Evolutionary conservation across 2,888 invertebrate species (phyloP).

Genomic region (Clunio marinus): DNA sequence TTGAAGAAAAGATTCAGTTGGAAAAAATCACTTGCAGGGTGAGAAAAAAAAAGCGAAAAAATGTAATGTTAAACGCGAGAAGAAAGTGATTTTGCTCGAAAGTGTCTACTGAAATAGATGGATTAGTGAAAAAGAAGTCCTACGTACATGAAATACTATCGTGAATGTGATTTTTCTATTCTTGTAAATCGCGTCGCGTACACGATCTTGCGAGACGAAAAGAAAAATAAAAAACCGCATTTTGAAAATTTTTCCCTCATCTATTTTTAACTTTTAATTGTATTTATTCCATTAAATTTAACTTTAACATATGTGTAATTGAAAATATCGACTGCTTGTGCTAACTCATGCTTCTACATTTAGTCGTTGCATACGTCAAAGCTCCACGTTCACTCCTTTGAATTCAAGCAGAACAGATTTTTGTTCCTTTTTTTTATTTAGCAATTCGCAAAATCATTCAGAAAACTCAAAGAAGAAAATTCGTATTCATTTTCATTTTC

Average conservation of each 20-base stretch:
- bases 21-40: background rate
- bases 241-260: background rate
- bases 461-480: conserved; percentile 16
- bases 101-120: conserved; percentile 27
- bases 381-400: background rate
- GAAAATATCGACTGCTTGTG: conserved; percentile 20
- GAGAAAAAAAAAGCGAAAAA: background rate
- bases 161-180: conserved; percentile 32
- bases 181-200: conserved; percentile 20
- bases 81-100: conserved; percentile 36
- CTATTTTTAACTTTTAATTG: conserved; percentile 38
- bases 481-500: conserved; percentile 27
- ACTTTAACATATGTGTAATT: conserved; percentile 37
- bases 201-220: background rate
- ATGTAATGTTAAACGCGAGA: too few species aligned
- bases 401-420: background rate
- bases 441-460: background rate
- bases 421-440: background rate
- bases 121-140: background rate
- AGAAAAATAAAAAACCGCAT: conserved; percentile 1
- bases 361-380: conserved; percentile 11
- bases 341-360: conserved; percentile 5
- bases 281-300: conserved; percentile 37
- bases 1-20: background rate
- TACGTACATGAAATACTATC: conserved; percentile 25